phyloP scores from a whole-genome alignment of 2,113 vertebrate genomes.

The Orycteropus afer region DNA sequence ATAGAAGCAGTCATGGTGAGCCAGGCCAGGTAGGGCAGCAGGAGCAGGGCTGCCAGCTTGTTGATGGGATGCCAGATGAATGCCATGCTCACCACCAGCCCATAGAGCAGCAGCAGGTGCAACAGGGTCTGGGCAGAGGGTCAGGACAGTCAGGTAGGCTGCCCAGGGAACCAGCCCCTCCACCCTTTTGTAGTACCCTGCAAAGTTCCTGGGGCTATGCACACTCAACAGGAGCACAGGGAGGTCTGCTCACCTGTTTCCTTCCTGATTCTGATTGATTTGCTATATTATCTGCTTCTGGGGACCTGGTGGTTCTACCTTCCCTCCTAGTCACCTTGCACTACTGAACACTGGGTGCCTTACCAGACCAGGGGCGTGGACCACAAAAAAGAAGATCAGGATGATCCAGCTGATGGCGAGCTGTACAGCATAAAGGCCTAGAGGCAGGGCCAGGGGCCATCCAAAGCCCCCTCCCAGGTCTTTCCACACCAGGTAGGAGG shows the following conservation, averaged over 20 bases:
- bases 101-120: slow-evolving; percentile 88
- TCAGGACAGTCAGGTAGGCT: background rate
- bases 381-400: slow-evolving; percentile 91
- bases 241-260: background rate
- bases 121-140: slow-evolving; percentile 84
- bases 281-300: background rate
- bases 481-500: slow-evolving; percentile 94
- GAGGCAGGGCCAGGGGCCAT: slow-evolving; percentile 87
- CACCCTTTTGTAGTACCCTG: background rate
- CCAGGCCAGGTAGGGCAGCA: slow-evolving; percentile 93
- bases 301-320: background rate
- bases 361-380: slow-evolving; percentile 90
- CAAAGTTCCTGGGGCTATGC: background rate
- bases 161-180: no score
- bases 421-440: slow-evolving; percentile 93
- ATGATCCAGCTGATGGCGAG: slow-evolving; percentile 92
- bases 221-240: background rate
- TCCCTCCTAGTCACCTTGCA: background rate
- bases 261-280: background rate
- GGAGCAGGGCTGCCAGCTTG: slow-evolving; percentile 88
- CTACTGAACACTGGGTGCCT: background rate
- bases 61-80: slow-evolving; percentile 91
- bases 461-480: slow-evolving; percentile 91
- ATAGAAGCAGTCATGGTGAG: slow-evolving; percentile 90
- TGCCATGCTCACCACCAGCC: slow-evolving; percentile 86